Conservation (phyloP, 2,113 vertebrate species). For the Gopherus flavomarginatus region DNA sequence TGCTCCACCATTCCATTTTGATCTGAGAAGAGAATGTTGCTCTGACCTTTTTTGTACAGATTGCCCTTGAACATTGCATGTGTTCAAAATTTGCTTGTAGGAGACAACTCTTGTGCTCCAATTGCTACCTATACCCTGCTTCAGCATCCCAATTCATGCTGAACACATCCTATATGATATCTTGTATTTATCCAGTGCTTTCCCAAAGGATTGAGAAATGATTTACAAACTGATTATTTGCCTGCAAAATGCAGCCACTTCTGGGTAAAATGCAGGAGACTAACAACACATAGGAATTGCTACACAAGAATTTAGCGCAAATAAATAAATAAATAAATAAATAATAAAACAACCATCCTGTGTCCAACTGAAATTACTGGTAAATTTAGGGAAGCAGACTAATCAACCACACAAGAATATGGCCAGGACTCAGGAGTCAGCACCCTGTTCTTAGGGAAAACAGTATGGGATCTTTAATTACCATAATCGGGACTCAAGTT, state of each 20-base stretch:
- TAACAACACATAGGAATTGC: not conserved
- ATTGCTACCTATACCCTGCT: not conserved
- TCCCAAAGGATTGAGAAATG: not conserved
- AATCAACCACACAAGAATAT: not conserved
- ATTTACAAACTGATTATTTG: not conserved
- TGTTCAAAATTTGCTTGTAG: not conserved
- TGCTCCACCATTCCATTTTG: not conserved
- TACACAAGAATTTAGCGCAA: not conserved
- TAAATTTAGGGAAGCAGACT: not conserved
- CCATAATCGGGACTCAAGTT: not conserved
- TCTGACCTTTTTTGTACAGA: not conserved
- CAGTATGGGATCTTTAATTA: not conserved
- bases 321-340: rapidly evolving
- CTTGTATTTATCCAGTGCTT: not conserved
- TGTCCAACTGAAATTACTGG: not conserved
- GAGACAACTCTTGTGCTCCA: not conserved
- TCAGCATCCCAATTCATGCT: not conserved
- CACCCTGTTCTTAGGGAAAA: not conserved
- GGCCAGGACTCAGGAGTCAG: not conserved
- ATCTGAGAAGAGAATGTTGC: not conserved
- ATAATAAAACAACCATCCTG: not conserved
- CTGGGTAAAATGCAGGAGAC: not conserved
- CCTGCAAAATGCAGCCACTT: not conserved
- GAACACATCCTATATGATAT: not conserved
- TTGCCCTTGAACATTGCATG: not conserved